These are phyloP conservation scores for Microtus pennsylvanicus DNA, from an alignment of 2,113 vertebrate genomes.

Conservation along the genomic window DNA sequence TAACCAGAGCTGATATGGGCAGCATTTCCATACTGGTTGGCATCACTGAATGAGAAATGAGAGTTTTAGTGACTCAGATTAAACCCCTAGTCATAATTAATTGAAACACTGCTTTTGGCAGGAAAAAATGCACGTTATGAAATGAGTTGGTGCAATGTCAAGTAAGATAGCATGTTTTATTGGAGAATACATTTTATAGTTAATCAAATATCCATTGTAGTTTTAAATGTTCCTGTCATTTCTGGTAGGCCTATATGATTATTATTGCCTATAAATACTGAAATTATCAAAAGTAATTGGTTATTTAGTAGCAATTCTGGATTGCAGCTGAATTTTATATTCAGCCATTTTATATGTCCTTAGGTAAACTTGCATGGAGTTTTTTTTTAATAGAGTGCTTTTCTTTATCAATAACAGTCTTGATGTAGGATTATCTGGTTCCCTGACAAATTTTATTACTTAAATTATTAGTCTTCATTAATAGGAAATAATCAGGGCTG, in stretches of 20 bases:
- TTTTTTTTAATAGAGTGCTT: not conserved
- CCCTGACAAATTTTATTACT: constrained; percentile 27
- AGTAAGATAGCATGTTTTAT: constrained; percentile 31
- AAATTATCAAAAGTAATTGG: constrained; percentile 48
- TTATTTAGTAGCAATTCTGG: constrained; percentile 33
- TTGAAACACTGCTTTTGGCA: constrained; percentile 52
- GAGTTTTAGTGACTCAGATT: constrained; percentile 50
- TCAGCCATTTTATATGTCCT: not conserved
- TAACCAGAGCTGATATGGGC: not conserved
- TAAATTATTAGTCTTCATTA: constrained; percentile 1
- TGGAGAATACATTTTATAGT: constrained; percentile 34
- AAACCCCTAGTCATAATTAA: constrained; percentile 37
- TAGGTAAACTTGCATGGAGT: not conserved
- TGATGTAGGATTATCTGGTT: constrained; percentile 4
- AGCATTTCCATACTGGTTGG: constrained; percentile 6
- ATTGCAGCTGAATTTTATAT: constrained; percentile 49
- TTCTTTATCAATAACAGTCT: not conserved
- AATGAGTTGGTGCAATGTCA: constrained; percentile 25
- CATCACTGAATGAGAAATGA: constrained; percentile 13
- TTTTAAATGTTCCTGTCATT: constrained; percentile 4
- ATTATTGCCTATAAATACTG: not conserved
- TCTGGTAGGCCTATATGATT: constrained; percentile 29
- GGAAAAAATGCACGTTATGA: constrained; percentile 26
- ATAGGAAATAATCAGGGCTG: not conserved
- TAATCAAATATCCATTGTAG: constrained; percentile 27